phyloP scores from a whole-genome alignment of 2,888 invertebrate species.

The Pyrocoelia pectoralis region DNA sequence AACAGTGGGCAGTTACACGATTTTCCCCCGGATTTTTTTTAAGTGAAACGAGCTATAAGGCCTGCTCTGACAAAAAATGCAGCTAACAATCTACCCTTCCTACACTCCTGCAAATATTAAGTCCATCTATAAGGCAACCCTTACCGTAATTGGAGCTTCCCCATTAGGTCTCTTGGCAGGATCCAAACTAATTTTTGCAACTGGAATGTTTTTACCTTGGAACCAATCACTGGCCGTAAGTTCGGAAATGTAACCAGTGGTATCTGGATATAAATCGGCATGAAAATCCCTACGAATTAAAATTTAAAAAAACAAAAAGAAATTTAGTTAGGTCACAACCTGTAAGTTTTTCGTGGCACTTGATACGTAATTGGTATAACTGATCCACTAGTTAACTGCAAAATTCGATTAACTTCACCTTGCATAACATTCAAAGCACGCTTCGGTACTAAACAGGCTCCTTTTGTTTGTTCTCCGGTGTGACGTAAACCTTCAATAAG shows the following conservation, averaged over 20 bases:
- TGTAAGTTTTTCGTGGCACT: slow-evolving; percentile 60
- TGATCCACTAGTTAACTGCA: slow-evolving; percentile 85
- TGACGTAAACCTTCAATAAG: slow-evolving; percentile 88
- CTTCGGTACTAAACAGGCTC: slow-evolving; percentile 92
- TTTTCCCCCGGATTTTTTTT: no score
- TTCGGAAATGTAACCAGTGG: slow-evolving; percentile 80
- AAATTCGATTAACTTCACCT: slow-evolving; percentile 91
- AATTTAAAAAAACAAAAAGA: not conserved
- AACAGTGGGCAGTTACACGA: no score
- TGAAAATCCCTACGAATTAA: slow-evolving; percentile 80
- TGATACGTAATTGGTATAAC: slow-evolving; percentile 95
- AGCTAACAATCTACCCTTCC: no score
- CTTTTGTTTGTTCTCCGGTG: slow-evolving; percentile 95
- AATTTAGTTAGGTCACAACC: slow-evolving; percentile 47
- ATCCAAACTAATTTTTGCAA: slow-evolving; percentile 84
- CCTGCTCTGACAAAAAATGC: no score
- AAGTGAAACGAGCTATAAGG: no score
- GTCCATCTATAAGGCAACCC: no score
- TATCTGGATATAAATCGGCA: slow-evolving; percentile 93
- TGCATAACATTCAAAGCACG: slow-evolving; percentile 95
- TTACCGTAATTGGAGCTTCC: slow-evolving; percentile 69
- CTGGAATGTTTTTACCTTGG: slow-evolving; percentile 75
- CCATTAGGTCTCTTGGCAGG: slow-evolving; percentile 75
- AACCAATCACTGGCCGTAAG: slow-evolving; percentile 86
- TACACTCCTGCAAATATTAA: no score